These are phyloP conservation scores for Drosophila virilis DNA, from an alignment of 1,140 invertebrate species.

Conservation along the genomic window DNA sequence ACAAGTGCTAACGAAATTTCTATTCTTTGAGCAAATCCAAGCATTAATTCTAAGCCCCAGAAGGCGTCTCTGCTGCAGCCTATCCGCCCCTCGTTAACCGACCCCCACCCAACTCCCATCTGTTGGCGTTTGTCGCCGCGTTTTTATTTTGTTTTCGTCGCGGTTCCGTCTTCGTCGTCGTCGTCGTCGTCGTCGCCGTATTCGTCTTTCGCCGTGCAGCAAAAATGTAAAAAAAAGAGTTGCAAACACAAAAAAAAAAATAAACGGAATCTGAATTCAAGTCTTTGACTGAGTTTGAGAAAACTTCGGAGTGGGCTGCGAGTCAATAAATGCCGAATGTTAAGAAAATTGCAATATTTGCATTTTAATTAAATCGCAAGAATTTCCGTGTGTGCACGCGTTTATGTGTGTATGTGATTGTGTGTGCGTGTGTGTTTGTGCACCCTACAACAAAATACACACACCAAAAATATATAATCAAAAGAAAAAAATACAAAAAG, in stretches of 20 bases:
- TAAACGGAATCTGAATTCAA: conserved; percentile 33
- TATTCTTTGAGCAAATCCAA: background rate
- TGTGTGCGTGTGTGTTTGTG: conserved; percentile 7
- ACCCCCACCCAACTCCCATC: conserved; percentile 9
- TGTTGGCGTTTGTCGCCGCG: conserved; percentile 47
- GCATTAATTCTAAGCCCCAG: conserved; percentile 20
- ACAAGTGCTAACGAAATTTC: conserved; percentile 40
- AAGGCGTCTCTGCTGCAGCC: background rate
- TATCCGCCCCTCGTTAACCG: background rate
- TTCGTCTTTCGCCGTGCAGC: conserved; percentile 23
- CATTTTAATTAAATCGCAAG: conserved; percentile 47
- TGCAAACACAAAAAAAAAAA: conserved; percentile 3
- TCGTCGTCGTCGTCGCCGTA: conserved; percentile 1
- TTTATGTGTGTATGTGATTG: background rate
- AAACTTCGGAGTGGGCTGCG: conserved; percentile 14
- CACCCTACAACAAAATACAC: conserved; percentile 40
- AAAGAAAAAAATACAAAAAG: conserved; percentile 53
- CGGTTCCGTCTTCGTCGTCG: conserved; percentile 5
- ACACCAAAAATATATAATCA: conserved; percentile 58
- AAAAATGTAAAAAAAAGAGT: conserved; percentile 41
- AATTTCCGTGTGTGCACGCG: conserved; percentile 42
- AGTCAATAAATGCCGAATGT: conserved; percentile 23
- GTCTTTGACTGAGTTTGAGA: conserved; percentile 18
- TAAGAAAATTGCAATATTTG: conserved; percentile 53
- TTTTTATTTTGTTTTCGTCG: conserved; percentile 68